Evolutionary conservation across 2,113 vertebrate species (phyloP).

Genomic region (Procavia capensis): DNA sequence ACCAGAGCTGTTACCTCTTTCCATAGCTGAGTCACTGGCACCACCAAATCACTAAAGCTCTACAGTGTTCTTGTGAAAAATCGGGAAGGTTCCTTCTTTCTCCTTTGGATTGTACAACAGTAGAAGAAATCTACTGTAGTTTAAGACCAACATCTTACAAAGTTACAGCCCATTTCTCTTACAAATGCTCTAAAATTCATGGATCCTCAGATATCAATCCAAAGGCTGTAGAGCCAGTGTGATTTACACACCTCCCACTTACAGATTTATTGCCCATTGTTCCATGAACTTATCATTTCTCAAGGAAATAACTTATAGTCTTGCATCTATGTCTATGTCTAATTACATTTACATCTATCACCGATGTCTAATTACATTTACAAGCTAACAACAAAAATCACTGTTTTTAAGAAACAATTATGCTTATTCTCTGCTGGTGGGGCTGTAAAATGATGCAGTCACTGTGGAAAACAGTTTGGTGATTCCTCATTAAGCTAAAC

Average conservation of each 20-base stretch:
- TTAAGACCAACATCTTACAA: not conserved
- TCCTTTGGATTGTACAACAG: not conserved
- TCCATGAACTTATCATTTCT: not conserved
- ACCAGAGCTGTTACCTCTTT: not conserved
- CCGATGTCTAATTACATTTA: conserved; percentile 13
- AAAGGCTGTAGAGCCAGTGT: not conserved
- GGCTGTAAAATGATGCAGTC: not conserved
- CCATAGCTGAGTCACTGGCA: not conserved
- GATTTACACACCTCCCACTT: not conserved
- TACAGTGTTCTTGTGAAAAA: not conserved
- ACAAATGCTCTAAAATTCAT: not conserved
- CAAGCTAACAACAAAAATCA: not conserved
- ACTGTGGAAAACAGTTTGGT: not conserved
- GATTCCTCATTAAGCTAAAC: not conserved
- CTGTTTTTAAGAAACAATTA: not conserved
- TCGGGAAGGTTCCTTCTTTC: not conserved
- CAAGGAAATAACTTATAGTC: not conserved
- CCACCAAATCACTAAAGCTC: not conserved
- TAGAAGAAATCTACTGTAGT: not conserved
- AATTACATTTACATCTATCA: conserved; percentile 1
- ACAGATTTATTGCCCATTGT: not conserved
- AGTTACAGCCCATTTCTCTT: not conserved
- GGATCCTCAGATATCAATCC: not conserved
- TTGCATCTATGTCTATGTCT: not conserved
- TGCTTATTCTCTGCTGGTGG: not conserved